Conservation (phyloP, 2,797 vertebrate genomes). For the Chelon auratus region DNA sequence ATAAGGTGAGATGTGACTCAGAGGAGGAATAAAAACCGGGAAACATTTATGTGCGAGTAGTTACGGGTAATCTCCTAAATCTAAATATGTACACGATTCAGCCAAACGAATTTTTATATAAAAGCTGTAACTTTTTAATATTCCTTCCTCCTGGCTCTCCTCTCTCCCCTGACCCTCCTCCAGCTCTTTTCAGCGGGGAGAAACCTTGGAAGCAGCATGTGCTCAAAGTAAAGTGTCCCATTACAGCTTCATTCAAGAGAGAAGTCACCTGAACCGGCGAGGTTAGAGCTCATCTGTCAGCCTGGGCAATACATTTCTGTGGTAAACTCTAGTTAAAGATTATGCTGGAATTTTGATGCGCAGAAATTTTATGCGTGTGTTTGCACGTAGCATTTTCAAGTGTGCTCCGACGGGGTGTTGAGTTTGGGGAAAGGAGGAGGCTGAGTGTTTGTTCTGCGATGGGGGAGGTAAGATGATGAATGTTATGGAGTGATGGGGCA, state of each 20-base stretch:
- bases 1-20: constrained; percentile 54
- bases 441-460: constrained; percentile 14
- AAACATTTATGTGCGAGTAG: background rate
- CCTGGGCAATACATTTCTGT: background rate
- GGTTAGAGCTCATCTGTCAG: constrained; percentile 2
- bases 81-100: constrained; percentile 7
- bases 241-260: constrained; percentile 15
- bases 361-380: background rate
- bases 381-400: background rate
- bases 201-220: constrained; percentile 22
- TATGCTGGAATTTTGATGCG: background rate
- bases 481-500: constrained; percentile 29
- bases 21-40: constrained; percentile 33
- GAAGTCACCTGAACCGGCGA: constrained; percentile 9
- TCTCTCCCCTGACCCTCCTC: constrained; percentile 47
- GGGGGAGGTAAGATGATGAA: constrained; percentile 4
- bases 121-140: constrained; percentile 18
- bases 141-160: constrained; percentile 52
- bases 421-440: constrained; percentile 12
- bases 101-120: constrained; percentile 22
- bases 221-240: constrained; percentile 31
- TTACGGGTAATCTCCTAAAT: constrained; percentile 32
- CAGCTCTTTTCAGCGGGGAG: constrained; percentile 7
- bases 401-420: constrained; percentile 18
- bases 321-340: background rate